phyloP scores from a whole-genome alignment of 2,888 invertebrate genomes.

The Oxystoma pomonae region DNA sequence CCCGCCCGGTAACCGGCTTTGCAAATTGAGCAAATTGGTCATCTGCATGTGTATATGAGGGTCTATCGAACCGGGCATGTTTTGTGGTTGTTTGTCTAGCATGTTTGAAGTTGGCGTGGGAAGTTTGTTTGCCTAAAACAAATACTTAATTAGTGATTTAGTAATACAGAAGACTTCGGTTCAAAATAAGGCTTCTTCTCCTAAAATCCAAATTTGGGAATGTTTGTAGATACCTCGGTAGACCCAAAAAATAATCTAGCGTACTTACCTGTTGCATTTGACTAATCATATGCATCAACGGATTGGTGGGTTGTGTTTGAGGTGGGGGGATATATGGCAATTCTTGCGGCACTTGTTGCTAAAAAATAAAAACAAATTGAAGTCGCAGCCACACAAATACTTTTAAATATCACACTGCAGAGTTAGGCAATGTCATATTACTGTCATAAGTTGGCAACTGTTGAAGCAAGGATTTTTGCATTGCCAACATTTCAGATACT shows the following conservation, averaged over 20 bases:
- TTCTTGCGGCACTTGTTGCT: conserved; percentile 36
- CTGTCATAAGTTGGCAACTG: too few species aligned
- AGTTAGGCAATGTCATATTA: too few species aligned
- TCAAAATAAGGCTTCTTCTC: too few species aligned
- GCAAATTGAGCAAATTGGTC: conserved; percentile 48
- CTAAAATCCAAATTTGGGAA: too few species aligned
- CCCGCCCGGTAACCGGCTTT: conserved; percentile 37
- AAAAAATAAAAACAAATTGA: neutral
- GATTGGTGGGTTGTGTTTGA: conserved; percentile 47
- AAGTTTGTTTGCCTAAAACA: conserved; percentile 42
- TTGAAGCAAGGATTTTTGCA: too few species aligned
- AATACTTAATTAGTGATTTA: conserved; percentile 9
- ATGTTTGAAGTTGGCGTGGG: conserved; percentile 35
- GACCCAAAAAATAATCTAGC: neutral
- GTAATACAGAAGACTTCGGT: conserved; percentile 1
- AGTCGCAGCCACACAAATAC: too few species aligned
- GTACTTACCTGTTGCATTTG: conserved; percentile 52
- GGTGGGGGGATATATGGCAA: conserved; percentile 41
- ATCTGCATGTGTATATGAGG: conserved; percentile 49
- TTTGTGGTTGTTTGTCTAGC: conserved; percentile 38
- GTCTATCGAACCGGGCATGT: conserved; percentile 44
- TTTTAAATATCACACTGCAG: too few species aligned
- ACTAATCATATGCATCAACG: conserved; percentile 54
- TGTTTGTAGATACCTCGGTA: neutral
- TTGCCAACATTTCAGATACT: too few species aligned